Evolutionary conservation across 1,140 invertebrate genomes (phyloP).

Genomic region (Drosophila teissieri): DNA sequence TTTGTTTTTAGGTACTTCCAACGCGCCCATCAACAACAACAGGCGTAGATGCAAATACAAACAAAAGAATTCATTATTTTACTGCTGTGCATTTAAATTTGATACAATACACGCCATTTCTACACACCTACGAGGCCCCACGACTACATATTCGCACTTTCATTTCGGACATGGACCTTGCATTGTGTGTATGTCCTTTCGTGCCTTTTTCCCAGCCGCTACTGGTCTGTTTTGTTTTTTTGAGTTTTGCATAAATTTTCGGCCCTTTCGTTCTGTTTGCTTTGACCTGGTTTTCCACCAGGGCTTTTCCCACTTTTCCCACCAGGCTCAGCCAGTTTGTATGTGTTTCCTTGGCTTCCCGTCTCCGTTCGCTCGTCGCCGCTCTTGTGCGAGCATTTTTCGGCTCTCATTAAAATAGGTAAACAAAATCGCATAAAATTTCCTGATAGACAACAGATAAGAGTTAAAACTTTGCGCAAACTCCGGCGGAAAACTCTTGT

Average conservation of each 20-base stretch:
- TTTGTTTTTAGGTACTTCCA: conserved; percentile 40
- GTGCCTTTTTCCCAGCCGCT: conserved; percentile 30
- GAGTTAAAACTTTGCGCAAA: conserved; percentile 77
- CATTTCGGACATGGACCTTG: conserved; percentile 60
- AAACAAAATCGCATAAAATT: conserved; percentile 82
- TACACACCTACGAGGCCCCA: conserved; percentile 56
- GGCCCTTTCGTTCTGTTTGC: conserved; percentile 76
- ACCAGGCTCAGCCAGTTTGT: conserved; percentile 9
- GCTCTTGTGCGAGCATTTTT: conserved; percentile 64
- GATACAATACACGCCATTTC: conserved; percentile 80
- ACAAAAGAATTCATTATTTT: conserved; percentile 81
- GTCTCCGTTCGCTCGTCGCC: conserved; percentile 33
- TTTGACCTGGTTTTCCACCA: conserved; percentile 76
- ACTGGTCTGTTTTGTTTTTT: conserved; percentile 56
- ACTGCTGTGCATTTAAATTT: conserved; percentile 80
- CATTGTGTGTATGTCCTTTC: conserved; percentile 51
- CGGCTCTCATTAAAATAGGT: conserved; percentile 80
- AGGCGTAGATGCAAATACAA: conserved; percentile 61
- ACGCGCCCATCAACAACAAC: conserved; percentile 46
- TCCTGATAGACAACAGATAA: conserved; percentile 82
- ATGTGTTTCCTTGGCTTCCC: conserved; percentile 41
- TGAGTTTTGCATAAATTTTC: conserved; percentile 80
- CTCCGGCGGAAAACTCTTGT: conserved; percentile 28
- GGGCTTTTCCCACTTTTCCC: conserved; percentile 48
- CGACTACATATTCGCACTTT: conserved; percentile 33